Evolutionary conservation across 2,797 vertebrate genomes (phyloP).

Genomic region (Neosilurus hyrtlii): DNA sequence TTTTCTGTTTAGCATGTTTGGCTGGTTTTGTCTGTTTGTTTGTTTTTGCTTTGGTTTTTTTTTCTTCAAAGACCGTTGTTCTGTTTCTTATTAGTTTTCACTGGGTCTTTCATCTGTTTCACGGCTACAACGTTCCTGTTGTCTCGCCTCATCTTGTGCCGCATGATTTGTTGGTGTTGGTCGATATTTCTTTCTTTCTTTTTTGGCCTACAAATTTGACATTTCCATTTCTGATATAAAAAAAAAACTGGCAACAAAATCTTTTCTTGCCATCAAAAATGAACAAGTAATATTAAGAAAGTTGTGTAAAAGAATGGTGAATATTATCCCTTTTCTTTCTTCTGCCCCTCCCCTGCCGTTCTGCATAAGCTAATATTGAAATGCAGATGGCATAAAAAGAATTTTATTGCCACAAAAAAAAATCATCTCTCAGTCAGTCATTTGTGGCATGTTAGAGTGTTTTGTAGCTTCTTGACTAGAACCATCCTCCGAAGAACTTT

Average conservation of each 20-base stretch:
- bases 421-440: conserved; percentile 55
- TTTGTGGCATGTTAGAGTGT: conserved; percentile 73
- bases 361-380: conserved; percentile 52
- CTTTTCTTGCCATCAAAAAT: conserved; percentile 84
- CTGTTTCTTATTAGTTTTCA: background rate
- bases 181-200: conserved; percentile 62
- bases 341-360: conserved; percentile 29
- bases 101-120: conserved; percentile 66
- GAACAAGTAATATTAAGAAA: conserved; percentile 65
- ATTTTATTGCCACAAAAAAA: conserved; percentile 80
- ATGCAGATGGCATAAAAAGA: conserved; percentile 86
- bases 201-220: conserved; percentile 66
- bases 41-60: conserved; percentile 28
- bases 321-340: background rate
- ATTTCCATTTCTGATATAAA: conserved; percentile 71
- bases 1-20: conserved; percentile 66
- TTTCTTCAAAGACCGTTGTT: conserved; percentile 43
- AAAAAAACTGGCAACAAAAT: conserved; percentile 83
- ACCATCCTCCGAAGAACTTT: conserved; percentile 40
- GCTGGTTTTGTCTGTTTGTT: conserved; percentile 50
- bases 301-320: conserved; percentile 71
- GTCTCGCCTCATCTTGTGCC: conserved; percentile 86
- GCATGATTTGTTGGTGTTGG: conserved; percentile 88
- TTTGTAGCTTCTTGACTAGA: conserved; percentile 62
- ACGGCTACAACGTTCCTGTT: conserved; percentile 75